Evolutionary conservation across 1,140 invertebrate genomes (phyloP), one percentile per base, ranked within the genome.

Genomic region (Andricus grossulariae): DNA sequence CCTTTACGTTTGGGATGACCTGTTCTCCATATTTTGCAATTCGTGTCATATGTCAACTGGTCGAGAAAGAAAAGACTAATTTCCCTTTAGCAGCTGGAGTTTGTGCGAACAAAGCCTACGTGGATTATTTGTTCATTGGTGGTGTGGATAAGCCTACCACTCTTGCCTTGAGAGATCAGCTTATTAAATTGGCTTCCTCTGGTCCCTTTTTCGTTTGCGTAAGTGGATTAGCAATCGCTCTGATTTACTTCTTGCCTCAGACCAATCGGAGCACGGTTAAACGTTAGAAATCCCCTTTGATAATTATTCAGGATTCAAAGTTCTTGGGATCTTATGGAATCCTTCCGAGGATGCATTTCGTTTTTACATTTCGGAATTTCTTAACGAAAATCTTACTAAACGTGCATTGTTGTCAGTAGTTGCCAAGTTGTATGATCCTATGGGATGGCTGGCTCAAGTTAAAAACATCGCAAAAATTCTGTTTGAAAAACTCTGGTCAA

Each of bases 391-490:
- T 25, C 25, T 25, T 25, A 55, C 50, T 2, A 32, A 50, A 54
- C 74, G 74, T 19, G 32, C 32, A 0, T 51, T 76, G 7, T 54
- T 72, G 0, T 72, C 74, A 5, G 18, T 12, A 0, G 72, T 76
- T 16, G 70, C 70, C 2, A 51, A 54, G 7, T 4, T 76, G 15
- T 76, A 21, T 51, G 51, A 72, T 50, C 75, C 70, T 5, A 18
- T 57, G 2, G 75, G 74, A 5, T 49, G 45, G 1, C 13, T 76
- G 6, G 21, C 66, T 1, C 66, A 50, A 0, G 25, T 72, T 3
- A 60, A 57, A 6, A 19, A 72, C 13, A 10, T 60, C 39, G 75
- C 75, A 3, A 72, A 76, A 32, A 13, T 18, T 10, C 72, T 76
- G 21, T 55, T 76, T 39, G 70, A 76, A 72, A 32, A 25, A 11